These are phyloP conservation scores for Choristoneura fumiferana DNA, from an alignment of 1,140 invertebrate genomes.

Conservation along the genomic window DNA sequence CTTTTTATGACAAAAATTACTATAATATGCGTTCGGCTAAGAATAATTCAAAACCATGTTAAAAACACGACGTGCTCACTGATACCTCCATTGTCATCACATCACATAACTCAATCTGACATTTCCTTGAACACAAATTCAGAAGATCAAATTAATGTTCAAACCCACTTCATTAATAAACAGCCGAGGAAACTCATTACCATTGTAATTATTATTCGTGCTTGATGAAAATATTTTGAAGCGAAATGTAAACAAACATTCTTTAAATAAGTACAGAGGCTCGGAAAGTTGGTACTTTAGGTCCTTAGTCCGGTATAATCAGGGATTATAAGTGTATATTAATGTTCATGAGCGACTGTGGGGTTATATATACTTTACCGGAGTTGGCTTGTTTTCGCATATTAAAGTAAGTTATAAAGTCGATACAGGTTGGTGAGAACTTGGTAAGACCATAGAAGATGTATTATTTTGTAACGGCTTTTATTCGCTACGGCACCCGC, in stretches of 20 bases:
- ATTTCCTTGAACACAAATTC: neutral
- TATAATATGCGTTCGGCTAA: no score
- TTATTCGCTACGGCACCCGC: no score
- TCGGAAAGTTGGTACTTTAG: neutral
- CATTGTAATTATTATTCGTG: neutral
- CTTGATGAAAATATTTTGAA: conserved; percentile 2
- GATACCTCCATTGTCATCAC: no score
- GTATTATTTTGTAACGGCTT: no score
- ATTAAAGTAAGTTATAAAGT: no score
- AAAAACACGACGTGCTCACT: no score
- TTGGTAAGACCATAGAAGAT: no score
- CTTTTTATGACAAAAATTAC: no score
- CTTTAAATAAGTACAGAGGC: neutral
- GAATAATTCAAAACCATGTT: no score
- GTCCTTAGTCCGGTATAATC: neutral
- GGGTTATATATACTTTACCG: neutral
- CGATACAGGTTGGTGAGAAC: no score
- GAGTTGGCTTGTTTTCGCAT: neutral
- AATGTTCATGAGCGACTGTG: neutral
- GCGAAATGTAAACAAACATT: neutral
- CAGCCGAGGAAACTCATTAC: neutral
- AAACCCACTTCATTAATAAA: conserved; percentile 6
- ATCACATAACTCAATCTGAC: no score
- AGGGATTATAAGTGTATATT: neutral
- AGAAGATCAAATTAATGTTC: neutral